A percentile compares a stretch with the other conserved stretches of the same genome.
Conservation (phyloP, 2,888 invertebrate species). For the Prosopocoilus inquinatus region DNA sequence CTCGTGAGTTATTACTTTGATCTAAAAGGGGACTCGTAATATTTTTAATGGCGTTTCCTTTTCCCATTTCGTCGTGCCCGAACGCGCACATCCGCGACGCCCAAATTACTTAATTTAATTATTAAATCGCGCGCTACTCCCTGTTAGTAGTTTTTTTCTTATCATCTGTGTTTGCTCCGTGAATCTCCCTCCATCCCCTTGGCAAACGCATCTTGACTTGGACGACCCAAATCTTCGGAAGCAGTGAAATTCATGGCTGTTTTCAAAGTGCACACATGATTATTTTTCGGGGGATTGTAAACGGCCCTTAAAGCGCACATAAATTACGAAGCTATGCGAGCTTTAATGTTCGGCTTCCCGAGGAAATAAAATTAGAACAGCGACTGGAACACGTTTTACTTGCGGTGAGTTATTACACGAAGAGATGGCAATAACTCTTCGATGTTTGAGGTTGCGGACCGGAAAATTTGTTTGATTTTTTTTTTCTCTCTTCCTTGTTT, state of each 20-base stretch:
- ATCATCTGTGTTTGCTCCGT: no score
- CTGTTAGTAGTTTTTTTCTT: no score
- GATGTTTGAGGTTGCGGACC: background rate
- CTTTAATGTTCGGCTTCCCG: constrained; percentile 13
- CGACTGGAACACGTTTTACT: constrained; percentile 3
- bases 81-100: background rate
- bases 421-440: constrained; percentile 10
- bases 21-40: constrained; percentile 5
- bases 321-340: constrained; percentile 3
- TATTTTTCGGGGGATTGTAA: no score
- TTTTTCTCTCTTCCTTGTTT: background rate
- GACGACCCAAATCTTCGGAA: no score
- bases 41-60: constrained; percentile 6
- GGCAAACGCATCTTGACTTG: no score
- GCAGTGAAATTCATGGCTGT: no score
- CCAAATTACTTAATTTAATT: background rate
- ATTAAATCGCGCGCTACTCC: no score
- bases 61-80: background rate
- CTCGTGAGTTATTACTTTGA: constrained; percentile 17
- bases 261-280: no score
- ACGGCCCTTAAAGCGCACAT: background rate
- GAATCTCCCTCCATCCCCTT: no score
- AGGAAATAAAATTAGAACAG: constrained; percentile 11
- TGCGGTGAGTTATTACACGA: constrained; percentile 12
- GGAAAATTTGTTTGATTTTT: background rate